Evolutionary conservation across 2,113 vertebrate genomes (phyloP).

Genomic region (Neolamprologus sp.): DNA sequence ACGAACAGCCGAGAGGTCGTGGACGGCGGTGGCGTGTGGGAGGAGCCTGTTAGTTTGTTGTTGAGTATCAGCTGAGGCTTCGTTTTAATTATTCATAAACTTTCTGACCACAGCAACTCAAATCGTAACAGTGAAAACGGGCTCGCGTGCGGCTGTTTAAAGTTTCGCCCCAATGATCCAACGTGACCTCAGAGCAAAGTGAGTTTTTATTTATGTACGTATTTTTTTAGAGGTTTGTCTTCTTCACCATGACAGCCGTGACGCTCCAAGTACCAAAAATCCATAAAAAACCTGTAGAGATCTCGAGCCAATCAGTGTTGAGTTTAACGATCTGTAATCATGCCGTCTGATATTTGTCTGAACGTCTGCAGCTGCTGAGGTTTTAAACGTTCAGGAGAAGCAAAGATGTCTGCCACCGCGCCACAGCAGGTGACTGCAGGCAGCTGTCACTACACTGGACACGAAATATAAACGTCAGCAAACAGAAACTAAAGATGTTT

Average conservation of each 20-base stretch:
- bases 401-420: neutral
- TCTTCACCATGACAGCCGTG: neutral
- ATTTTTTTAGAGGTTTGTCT: neutral
- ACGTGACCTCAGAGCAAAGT: neutral
- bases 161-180: neutral
- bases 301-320: neutral
- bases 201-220: neutral
- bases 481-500: neutral
- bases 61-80: neutral
- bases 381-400: neutral
- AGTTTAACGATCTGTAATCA: neutral
- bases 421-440: neutral
- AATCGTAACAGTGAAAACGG: neutral
- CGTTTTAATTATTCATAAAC: neutral
- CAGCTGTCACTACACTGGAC: neutral
- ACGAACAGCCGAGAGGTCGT: neutral
- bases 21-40: neutral
- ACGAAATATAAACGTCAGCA: neutral
- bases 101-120: neutral
- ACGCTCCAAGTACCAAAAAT: neutral
- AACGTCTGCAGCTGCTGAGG: neutral
- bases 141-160: neutral
- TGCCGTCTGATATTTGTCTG: neutral
- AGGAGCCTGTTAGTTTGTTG: neutral
- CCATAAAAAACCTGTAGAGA: neutral